A percentile compares a stretch with the other conserved stretches of the same genome.
Evolutionary conservation across 2,797 vertebrate species (phyloP).

Genomic region (Pterois miles): DNA sequence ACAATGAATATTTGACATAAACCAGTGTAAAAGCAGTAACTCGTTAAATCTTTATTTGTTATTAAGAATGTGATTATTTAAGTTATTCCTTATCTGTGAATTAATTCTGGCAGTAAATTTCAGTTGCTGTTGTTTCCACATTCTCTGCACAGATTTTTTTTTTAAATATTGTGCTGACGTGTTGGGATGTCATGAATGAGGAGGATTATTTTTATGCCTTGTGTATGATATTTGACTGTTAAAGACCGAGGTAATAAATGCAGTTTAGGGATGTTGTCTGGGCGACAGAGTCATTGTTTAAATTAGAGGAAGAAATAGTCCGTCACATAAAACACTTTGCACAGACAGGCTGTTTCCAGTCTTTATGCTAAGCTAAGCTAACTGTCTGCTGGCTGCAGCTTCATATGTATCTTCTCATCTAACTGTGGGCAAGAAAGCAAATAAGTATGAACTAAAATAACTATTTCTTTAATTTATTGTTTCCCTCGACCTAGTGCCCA

Average conservation of each 20-base stretch:
- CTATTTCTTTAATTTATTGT: no score
- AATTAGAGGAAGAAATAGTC: neutral
- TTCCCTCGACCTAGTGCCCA: neutral
- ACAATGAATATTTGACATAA: neutral
- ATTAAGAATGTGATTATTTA: neutral
- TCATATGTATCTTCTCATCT: neutral
- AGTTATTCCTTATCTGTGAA: conserved; percentile 8
- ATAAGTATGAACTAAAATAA: neutral
- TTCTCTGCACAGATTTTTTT: conserved; percentile 24
- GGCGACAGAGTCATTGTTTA: conserved; percentile 28
- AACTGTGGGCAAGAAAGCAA: neutral
- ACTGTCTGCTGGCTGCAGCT: neutral
- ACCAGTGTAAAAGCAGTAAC: neutral
- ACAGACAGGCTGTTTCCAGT: no score
- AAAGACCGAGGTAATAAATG: conserved; percentile 71
- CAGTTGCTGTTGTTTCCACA: neutral
- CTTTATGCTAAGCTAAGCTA: no score
- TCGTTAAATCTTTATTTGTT: neutral
- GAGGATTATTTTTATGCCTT: conserved; percentile 44
- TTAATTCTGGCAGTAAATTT: neutral
- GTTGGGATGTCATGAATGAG: conserved; percentile 16
- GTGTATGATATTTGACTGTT: conserved; percentile 57
- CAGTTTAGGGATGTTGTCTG: conserved; percentile 43
- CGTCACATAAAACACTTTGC: neutral
- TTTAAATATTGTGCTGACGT: conserved; percentile 21